Evolutionary conservation across 1,140 invertebrate species (phyloP), one percentile per base, ranked within the genome.

Genomic region (Drosophila mauritiana): DNA sequence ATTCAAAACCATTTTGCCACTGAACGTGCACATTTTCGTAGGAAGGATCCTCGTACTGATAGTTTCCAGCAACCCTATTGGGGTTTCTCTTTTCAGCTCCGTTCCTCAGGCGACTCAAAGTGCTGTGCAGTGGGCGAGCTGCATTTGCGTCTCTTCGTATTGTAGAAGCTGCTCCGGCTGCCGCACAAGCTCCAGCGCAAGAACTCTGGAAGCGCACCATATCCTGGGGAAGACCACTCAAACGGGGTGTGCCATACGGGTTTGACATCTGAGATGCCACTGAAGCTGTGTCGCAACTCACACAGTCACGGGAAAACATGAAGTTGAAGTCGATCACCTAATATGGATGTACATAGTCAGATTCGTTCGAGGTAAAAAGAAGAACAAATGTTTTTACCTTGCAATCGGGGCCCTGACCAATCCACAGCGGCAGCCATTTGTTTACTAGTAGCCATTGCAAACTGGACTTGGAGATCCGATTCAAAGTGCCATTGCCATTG

Each of bases 381-480:
- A 4, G 1, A 39, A 13, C 3, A 5, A 13, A 12, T 34, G 13
- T 27, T n/a, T 27, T 20, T 15, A 91, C 93, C 75, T 94, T 93
- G 81, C 94, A 94, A 63, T 94, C 94, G 7, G 93, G 91, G 22
- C 93, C 93, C 62, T 94, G 94, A 12, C 93, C 93, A 52, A 94
- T 93, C 94, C 94, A 94, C 20, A 94, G 61, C 0, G 94, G 94
- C 43, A 94, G 73, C 94, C 94, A 94, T 65, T 94, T 94, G 78
- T 94, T 94, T 0, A 94, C 93, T 52, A 94, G 75, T 5, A 94
- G 80, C 94, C 94, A 94, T 76, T 94, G 94, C 42, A 94, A 83
- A 31, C 93, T 94, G 1, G 94, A 93, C 75, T 94, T 94, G 45
- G 94, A 94, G 51, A 94, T 94, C n/a, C 92, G 92, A 77, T 93